phyloP scores from a whole-genome alignment of 2,888 invertebrate species.

The Orchestes rusci region DNA sequence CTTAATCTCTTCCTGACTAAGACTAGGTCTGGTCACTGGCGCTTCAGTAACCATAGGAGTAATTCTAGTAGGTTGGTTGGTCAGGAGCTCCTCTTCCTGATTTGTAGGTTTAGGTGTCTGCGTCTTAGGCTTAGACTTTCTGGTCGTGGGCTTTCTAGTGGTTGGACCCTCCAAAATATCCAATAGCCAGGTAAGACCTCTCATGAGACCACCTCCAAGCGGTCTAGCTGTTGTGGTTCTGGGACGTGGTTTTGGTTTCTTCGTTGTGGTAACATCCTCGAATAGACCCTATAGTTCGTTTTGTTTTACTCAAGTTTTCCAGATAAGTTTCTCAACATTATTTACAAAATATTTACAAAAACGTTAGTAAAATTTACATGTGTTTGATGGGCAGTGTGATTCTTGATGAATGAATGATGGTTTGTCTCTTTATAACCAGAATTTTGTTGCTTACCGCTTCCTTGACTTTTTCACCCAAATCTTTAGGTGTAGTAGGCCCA shows the following conservation, averaged over 20 bases:
- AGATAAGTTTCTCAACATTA: too few species aligned
- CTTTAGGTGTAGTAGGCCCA: conserved; percentile 57
- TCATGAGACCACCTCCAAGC: conserved; percentile 41
- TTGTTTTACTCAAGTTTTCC: too few species aligned
- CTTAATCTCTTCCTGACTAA: conserved; percentile 21
- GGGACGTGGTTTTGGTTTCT: conserved; percentile 29
- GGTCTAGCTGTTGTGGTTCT: conserved; percentile 43
- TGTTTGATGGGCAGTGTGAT: too few species aligned
- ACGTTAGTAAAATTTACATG: too few species aligned
- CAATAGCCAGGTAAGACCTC: conserved; percentile 42
- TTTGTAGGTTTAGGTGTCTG: conserved; percentile 26
- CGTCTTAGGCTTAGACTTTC: conserved; percentile 26
- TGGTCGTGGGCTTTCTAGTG: conserved; percentile 25
- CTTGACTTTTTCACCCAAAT: conserved; percentile 26
- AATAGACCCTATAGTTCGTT: conserved; percentile 33
- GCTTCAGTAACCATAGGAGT: conserved; percentile 37
- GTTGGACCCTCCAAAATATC: conserved; percentile 37
- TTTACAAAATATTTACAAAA: conserved; percentile 1
- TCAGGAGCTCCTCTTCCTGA: conserved; percentile 32
- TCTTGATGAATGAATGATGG: too few species aligned
- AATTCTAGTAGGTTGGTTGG: conserved; percentile 38
- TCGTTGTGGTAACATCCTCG: conserved; percentile 30
- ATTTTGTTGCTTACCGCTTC: conserved; percentile 26
- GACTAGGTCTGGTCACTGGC: conserved; percentile 25
- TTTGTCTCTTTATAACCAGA: too few species aligned